Evolutionary conservation across 2,797 vertebrate species (phyloP), one percentile per base, ranked within the genome.

Genomic region (Buceros bicornis): DNA sequence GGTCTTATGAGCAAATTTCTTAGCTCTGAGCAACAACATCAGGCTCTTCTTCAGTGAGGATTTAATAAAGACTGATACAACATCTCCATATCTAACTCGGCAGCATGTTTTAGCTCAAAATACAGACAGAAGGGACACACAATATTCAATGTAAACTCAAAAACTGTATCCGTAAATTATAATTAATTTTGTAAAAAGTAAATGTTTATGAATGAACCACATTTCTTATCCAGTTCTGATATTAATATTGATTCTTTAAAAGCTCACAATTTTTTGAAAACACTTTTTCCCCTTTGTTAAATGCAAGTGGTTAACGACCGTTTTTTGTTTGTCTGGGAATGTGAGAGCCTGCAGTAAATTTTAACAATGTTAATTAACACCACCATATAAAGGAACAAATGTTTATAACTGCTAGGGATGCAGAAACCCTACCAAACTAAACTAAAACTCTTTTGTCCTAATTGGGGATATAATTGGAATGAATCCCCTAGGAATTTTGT

Each of bases 391-490:
- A 85, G 22, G 56, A 85, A 66, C 86, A 93, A 95, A 92, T 70
- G 45, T 93, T 94, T 94, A 13, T 43, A 90, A 90, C 61, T 66
- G 48, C 42, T 89, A 93, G 92, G 70, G 74, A 92, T 86, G 85
- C 66, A 96, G 77, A 96, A 91, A 90, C 67, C 78, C 61, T 95
- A 93, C 66, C 51, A 95, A 95, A 95, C 80, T 37, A 81, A 93
- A 91, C 90, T 90, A 87, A 96, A 97, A 92, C 74, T 88, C 51
- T 45, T 89, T 70, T 54, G 64, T 33, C 86, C 77, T 93, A 77
- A 94, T 92, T 91, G 65, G 90, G 26, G 50, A 81, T 82, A 79
- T 95, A 97, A 97, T 90, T 97, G 79, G 91, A 95, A 96, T 65
- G 19, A 94, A 95, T 96, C 97, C 89, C 92, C 45, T 13, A 47